Evolutionary conservation across 2,113 vertebrate genomes (phyloP), one percentile per base, ranked within the genome.

Genomic region (Malurus melanocephalus): DNA sequence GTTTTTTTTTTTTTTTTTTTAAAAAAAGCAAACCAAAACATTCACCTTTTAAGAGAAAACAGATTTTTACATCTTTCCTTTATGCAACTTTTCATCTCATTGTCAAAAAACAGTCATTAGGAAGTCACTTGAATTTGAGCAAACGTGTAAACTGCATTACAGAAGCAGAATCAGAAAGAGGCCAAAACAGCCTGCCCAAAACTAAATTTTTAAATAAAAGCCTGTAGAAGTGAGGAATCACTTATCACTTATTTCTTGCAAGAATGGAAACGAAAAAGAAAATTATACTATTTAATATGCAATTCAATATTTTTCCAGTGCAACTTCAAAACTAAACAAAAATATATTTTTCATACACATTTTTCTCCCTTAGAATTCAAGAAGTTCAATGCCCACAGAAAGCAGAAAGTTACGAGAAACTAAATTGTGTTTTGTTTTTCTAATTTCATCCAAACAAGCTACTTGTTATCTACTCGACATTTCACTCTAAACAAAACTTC

Each of bases 21-120:
- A 2, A 9, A 35, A 38, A 30, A 49, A n/a, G 0, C 16, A 35
- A 14, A 14, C 7, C 38, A 42, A 43, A 27, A 2, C 5, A 64
- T 26, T 28, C 10, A 59, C 7, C 13, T 48, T 48, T 60, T 53
- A 42, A 81, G 15, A 28, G 45, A 12, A 79, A 68, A 68, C 2
- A 64, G 45, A 48, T 60, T 72, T 66, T 89, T 62, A 9, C 5
- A 27, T 46, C 40, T 91, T 72, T 65, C 21, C 18, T 68, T 88
- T 85, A 64, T 4, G 20, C 4, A 57, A 51, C n/a, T 87, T 87
- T 22, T 81, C 12, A 46, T 1, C 0, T 23, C 68, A 49, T 15
- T 81, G 35, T 40, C 68, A 53, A 49, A 61, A 16, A 65, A 79
- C 3, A 59, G 30, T 51, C 60, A 48, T 40, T 53, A 76, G 26